Evolutionary conservation across 2,113 vertebrate species (phyloP).

Genomic region (Tylochromis polylepis): DNA sequence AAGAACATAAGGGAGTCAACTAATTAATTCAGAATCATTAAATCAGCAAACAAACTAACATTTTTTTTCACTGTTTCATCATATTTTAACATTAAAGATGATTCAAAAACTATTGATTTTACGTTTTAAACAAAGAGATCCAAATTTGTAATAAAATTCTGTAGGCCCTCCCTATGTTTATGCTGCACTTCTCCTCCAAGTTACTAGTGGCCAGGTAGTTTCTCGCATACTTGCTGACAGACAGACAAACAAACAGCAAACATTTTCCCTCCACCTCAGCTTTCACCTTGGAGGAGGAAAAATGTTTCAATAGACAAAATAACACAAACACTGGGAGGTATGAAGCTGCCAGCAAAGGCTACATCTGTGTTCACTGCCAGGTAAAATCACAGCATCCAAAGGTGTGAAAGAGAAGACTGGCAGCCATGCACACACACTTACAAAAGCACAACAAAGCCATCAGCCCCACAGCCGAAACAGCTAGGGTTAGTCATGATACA

Average conservation of each 20-base stretch:
- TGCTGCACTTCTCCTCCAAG: background rate
- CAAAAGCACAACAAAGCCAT: background rate
- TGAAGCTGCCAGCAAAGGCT: background rate
- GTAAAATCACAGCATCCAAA: slow-evolving; percentile 26
- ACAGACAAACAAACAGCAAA: background rate
- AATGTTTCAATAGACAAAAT: background rate
- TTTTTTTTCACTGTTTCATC: background rate
- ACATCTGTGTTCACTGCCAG: slow-evolving; percentile 13
- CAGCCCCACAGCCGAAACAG: background rate
- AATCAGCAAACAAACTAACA: background rate
- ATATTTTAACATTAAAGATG: background rate
- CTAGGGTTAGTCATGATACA: background rate
- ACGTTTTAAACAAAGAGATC: background rate
- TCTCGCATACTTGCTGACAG: background rate
- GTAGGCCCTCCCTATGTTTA: background rate
- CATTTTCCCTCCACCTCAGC: background rate
- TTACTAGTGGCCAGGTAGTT: background rate
- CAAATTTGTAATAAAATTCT: background rate
- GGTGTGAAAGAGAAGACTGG: slow-evolving; percentile 22
- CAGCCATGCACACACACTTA: slow-evolving; percentile 1
- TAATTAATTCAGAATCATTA: background rate
- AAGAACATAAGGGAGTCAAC: background rate
- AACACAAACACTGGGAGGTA: background rate
- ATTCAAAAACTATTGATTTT: background rate
- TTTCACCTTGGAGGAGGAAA: background rate